Percentiles rank a stretch among this genome's conserved stretches.
phyloP scores from a whole-genome alignment of 2,113 vertebrate species.

The Trematocara macrostoma region DNA sequence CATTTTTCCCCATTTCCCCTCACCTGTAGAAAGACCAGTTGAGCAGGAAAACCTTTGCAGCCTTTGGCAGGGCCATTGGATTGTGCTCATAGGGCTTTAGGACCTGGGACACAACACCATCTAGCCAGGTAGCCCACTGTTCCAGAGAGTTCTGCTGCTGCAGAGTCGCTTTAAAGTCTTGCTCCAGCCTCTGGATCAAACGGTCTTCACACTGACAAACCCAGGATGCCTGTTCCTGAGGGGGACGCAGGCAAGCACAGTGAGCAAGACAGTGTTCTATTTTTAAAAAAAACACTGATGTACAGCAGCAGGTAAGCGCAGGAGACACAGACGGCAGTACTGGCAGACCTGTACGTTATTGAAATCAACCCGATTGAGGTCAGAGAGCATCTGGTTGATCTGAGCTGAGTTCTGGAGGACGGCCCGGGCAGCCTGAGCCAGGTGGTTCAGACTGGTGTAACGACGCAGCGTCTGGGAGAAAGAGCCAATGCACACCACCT shows the following conservation, averaged over 20 bases:
- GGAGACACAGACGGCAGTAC: not conserved
- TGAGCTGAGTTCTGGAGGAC: constrained; percentile 88
- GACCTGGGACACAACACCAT: constrained; percentile 82
- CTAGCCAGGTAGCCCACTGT: constrained; percentile 89
- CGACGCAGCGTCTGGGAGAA: constrained; percentile 88
- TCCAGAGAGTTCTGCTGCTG: constrained; percentile 93
- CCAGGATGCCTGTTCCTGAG: constrained; percentile 91
- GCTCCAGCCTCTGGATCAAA: constrained; percentile 83
- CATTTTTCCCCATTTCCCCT: not conserved
- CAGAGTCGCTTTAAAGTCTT: constrained; percentile 87
- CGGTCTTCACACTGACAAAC: constrained; percentile 88
- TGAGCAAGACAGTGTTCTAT: too few relatives aligned
- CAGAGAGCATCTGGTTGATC: constrained; percentile 91
- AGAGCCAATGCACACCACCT: constrained; percentile 84
- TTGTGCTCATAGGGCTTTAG: constrained; percentile 85
- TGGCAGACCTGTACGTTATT: constrained; percentile 82
- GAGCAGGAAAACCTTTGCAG: constrained; percentile 87
- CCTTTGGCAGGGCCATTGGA: constrained; percentile 78
- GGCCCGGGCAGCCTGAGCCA: constrained; percentile 85
- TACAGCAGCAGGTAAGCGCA: not conserved
- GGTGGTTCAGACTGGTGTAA: constrained; percentile 87
- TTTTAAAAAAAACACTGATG: not conserved
- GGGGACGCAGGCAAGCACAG: not conserved
- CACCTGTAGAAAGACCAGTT: constrained; percentile 96
- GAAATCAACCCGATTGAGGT: constrained; percentile 90